Evolutionary conservation across 2,113 vertebrate genomes (phyloP).

Genomic region (Lycocorax pyrrhopterus): DNA sequence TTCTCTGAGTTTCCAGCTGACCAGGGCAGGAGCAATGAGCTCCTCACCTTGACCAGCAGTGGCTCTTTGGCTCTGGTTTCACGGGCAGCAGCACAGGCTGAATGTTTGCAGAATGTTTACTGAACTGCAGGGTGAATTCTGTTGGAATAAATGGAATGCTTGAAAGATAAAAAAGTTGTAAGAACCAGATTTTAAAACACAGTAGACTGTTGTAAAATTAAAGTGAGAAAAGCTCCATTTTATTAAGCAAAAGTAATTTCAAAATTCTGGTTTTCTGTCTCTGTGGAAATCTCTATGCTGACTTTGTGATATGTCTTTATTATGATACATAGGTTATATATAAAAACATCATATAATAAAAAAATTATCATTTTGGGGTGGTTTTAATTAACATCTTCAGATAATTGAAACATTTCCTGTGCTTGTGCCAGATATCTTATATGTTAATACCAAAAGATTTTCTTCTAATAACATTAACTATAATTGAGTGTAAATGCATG

Average conservation of each 20-base stretch:
- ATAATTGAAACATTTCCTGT: background rate
- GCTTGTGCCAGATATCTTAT: background rate
- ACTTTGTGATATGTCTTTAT: background rate
- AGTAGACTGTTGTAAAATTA: background rate
- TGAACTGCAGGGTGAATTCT: background rate
- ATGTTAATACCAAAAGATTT: constrained; percentile 1
- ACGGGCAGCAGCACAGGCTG: background rate
- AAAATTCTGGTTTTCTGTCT: background rate
- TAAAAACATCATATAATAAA: background rate
- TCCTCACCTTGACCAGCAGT: background rate
- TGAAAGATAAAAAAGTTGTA: background rate
- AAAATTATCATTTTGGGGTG: background rate
- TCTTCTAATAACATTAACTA: background rate
- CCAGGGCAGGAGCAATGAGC: background rate
- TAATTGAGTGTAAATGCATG: background rate
- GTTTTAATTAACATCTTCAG: constrained; percentile 7
- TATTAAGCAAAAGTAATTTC: background rate
- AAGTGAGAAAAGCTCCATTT: background rate
- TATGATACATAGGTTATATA: background rate
- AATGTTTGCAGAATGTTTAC: background rate
- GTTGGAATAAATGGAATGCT: background rate
- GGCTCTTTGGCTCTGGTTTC: background rate
- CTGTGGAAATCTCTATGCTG: background rate
- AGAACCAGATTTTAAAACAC: background rate
- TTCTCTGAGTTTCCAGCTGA: background rate